Percentiles rank a stretch among this genome's conserved stretches.
phyloP scores from a whole-genome alignment of 2,888 invertebrate species.

The Aporophyla lueneburgensis region DNA sequence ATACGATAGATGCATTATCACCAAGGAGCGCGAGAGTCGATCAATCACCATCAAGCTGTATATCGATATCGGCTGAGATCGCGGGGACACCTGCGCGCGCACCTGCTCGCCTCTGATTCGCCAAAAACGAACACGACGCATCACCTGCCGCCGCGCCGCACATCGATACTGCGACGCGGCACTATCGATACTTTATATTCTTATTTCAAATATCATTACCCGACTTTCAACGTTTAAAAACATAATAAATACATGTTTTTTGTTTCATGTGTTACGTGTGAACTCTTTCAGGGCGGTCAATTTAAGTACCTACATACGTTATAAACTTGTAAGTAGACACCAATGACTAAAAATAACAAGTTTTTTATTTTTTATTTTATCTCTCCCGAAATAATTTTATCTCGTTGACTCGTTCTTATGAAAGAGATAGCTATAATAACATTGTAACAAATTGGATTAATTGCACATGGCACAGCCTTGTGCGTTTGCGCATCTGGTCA shows the following conservation, averaged over 20 bases:
- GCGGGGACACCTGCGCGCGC: conserved; percentile 84
- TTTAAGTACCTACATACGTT: background rate
- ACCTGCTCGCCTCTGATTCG: conserved; percentile 89
- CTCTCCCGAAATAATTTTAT: background rate
- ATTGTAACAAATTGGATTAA: background rate
- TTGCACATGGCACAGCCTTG: background rate
- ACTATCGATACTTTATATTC: conserved; percentile 48
- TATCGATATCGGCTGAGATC: conserved; percentile 84
- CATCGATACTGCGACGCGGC: conserved; percentile 68
- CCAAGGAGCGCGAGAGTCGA: conserved; percentile 26
- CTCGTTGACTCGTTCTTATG: too few species aligned
- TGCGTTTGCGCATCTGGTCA: background rate
- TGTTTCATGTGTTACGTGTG: background rate
- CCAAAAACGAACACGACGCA: conserved; percentile 85
- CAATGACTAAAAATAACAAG: background rate
- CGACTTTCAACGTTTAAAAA: background rate
- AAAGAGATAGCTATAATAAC: background rate
- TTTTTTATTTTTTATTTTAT: background rate
- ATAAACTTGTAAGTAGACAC: background rate
- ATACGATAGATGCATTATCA: background rate
- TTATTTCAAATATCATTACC: conserved; percentile 37
- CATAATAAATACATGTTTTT: background rate
- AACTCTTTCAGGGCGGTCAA: background rate
- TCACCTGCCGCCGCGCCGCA: conserved; percentile 87
- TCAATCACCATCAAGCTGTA: conserved; percentile 77